Base-by-base conservation (phyloP, 1,140 invertebrate genomes). In the Teleopsis dalmanni region DNA sequence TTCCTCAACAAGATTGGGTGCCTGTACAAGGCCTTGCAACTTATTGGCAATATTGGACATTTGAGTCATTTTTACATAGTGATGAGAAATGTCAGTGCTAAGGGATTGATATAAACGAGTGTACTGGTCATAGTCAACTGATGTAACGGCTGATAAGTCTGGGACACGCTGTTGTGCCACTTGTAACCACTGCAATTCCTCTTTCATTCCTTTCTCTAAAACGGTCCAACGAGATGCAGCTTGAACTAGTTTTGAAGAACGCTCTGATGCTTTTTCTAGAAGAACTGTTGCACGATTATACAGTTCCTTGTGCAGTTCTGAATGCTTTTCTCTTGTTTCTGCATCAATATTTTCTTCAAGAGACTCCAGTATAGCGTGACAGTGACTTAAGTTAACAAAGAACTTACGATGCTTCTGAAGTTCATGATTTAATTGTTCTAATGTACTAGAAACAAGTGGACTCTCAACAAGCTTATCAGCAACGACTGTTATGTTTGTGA, bases 371-470 rank as follows among this genome's bases (percentile, higher is more conserved):
- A 91, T 87, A 19, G 82, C 82, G 57, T 84, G 77, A 57, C 88
- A 91, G 50, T 91, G 87, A 57, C 87, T 90, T 9, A 93, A 68
- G 57, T 89, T 90, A 0, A 88, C 83, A 60, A 92, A 91, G 71
- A 91, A 91, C 59, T 88, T 89, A 34, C 87, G 77, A 60, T 91
- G 87, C 59, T 88, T 91, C 55, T 90, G 86, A 71, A 91, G 87
- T 73, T 91, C 88, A 58, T 90, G 85, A 57, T 87, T 84, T 9
- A 91, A 70, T 57, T 89, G 83, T 56, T 84, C 80, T 45, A 88
- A 72, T 54, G 82, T 81, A 31, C 75, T 79, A 1, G 88, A 86
- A 2, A 80, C 78, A 23, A 90, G 81, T 14, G 83, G 82, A 56
- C 80, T 82, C 35, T 86, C 82, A 3, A 91, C 72, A 22, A 91